Evolutionary conservation across 2,888 invertebrate species (phyloP).

Genomic region (Suillia variegata): DNA sequence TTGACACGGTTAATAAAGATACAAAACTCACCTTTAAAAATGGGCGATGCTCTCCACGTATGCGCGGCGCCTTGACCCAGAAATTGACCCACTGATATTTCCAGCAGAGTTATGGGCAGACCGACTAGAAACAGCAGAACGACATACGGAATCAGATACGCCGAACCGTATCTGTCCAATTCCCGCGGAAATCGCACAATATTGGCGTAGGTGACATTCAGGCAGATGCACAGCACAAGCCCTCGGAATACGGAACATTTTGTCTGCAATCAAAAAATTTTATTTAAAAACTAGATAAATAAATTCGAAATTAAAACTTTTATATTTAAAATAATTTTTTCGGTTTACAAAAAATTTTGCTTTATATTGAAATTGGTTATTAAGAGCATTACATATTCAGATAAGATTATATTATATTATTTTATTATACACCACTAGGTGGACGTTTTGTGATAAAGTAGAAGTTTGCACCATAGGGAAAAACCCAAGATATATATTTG

Average conservation of each 20-base stretch:
- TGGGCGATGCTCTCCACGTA: conserved; percentile 61
- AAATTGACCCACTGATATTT: conserved; percentile 61
- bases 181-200: conserved; percentile 61
- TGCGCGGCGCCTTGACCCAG: conserved; percentile 61
- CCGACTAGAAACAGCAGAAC: conserved; percentile 61
- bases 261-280: conserved; percentile 45
- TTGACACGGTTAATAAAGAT: background rate
- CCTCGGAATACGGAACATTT: conserved; percentile 62
- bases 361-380: no score
- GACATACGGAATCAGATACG: conserved; percentile 60
- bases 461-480: no score
- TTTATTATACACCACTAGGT: no score
- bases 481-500: no score
- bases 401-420: no score
- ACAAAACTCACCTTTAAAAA: conserved; percentile 59
- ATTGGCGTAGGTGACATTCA: conserved; percentile 60
- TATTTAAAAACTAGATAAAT: conserved; percentile 30
- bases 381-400: no score
- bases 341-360: no score
- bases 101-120: conserved; percentile 59
- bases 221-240: conserved; percentile 59
- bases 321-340: no score
- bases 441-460: no score
- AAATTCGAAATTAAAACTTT: background rate
- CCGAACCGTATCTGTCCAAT: conserved; percentile 59